Base-by-base conservation (phyloP, 2,113 vertebrate genomes). In the Chaetura pelagica region DNA sequence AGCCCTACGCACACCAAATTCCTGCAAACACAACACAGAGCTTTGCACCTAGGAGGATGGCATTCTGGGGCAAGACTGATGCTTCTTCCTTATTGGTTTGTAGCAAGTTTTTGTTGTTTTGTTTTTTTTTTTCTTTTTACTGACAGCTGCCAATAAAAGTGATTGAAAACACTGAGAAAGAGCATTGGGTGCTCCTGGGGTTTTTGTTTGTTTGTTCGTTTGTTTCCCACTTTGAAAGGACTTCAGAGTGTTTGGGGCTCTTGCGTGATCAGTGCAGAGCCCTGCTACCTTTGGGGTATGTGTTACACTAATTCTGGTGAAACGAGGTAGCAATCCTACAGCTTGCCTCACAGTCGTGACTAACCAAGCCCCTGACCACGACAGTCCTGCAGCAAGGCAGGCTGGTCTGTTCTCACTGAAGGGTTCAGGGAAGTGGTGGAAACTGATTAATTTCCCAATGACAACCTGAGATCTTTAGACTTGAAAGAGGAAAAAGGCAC, bases 341-440 rank as follows among this genome's bases (percentile, higher is more conserved):
- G 4, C 62, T 64, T 58, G 7, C 32, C 44, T 94, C 27, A 51
- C 8, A 10, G 10, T 49, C 3, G 1, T 38, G 26, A 34, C 9
- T 78, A 62, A 58, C 7, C 26, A 55, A 83, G 48, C 10, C 30
- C 17, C 17, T 1, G 2, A 55, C 20, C 17, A 42, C 1, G 8
- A 67, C 7, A 61, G 26, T 27, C 34, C 32, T 57, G 77, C 21
- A 67, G 61, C 44, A 87, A 83, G 55, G 22, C 58, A 63, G 32
- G 32, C 18, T 86, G 32, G 8, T 59, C 0, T 0, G 6, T 68
- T 76, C 38, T 59, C 30, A 38, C 20, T 21, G 42, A 54, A 64
- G 66, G 17, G 8, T 74, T 93, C 19, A 62, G 21, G 52, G 23
- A 85, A 83, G 10, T 44, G 11, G 11, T 71, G 18, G 21, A 71